Conservation (phyloP, 2,888 invertebrate species). For the Spodoptera exigua region DNA sequence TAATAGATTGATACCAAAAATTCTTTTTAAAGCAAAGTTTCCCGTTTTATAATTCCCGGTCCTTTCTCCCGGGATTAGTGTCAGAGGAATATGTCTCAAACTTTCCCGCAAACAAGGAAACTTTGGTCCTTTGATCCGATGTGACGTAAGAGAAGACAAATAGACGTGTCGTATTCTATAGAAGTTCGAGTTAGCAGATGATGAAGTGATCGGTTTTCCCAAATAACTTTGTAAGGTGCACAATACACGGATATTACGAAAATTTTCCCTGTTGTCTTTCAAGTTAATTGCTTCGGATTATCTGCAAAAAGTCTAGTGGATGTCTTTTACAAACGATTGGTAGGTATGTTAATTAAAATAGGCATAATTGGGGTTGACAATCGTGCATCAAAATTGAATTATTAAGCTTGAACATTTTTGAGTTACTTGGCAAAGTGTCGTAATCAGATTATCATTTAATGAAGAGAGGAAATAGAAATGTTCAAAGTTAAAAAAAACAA, state of each 20-base stretch:
- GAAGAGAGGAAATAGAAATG: too few relatives aligned
- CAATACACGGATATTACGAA: neutral
- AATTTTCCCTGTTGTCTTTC: neutral
- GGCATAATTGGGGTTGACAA: too few relatives aligned
- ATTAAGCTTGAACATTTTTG: too few relatives aligned
- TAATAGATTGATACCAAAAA: conserved; percentile 25
- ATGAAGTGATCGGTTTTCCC: conserved; percentile 39
- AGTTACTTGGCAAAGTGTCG: neutral
- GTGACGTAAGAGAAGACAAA: conserved; percentile 54
- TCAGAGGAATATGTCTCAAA: conserved; percentile 46
- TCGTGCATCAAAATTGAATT: too few relatives aligned
- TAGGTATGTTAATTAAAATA: too few relatives aligned
- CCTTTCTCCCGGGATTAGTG: conserved; percentile 55
- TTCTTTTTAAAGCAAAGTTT: conserved; percentile 32
- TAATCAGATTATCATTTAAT: too few relatives aligned
- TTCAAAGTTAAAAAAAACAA: conserved; percentile 15
- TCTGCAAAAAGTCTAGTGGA: too few relatives aligned
- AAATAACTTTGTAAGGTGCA: conserved; percentile 28
- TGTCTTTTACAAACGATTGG: too few relatives aligned
- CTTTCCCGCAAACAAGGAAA: conserved; percentile 50
- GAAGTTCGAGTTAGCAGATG: conserved; percentile 41
- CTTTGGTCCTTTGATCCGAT: conserved; percentile 46
- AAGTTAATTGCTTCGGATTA: too few relatives aligned
- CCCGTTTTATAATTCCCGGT: conserved; percentile 52
- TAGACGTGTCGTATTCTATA: conserved; percentile 47